These are phyloP conservation scores for Proterorhinus semilunaris DNA, from an alignment of 2,113 vertebrate species.

Conservation along the genomic window DNA sequence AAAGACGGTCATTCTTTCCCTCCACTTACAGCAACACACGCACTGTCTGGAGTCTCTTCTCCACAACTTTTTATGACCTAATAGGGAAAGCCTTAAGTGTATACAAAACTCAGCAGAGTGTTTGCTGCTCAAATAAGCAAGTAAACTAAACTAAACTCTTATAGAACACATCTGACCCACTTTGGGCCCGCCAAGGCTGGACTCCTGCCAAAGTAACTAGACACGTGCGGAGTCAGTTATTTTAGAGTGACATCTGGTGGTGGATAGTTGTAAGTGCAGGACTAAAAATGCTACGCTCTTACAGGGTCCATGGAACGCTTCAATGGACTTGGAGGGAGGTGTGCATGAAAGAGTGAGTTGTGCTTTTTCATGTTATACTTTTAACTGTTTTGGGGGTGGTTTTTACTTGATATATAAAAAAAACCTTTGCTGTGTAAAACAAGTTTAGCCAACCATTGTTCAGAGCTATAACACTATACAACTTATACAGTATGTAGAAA, in stretches of 20 bases:
- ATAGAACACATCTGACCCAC: conserved; percentile 69
- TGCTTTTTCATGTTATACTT: neutral
- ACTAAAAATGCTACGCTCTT: neutral
- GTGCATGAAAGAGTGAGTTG: conserved; percentile 75
- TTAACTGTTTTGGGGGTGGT: neutral
- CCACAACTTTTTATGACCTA: conserved; percentile 59
- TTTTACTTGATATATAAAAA: no score
- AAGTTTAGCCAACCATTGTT: no score
- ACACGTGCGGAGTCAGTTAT: conserved; percentile 3
- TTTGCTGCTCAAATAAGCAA: no score
- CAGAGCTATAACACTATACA: no score
- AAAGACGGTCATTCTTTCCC: conserved; percentile 44
- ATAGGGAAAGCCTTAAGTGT: conserved; percentile 66
- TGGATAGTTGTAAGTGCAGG: conserved; percentile 20
- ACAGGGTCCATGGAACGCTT: conserved; percentile 69
- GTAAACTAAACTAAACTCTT: no score
- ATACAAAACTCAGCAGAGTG: no score
- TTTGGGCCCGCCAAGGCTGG: conserved; percentile 54
- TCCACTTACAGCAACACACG: conserved; percentile 20
- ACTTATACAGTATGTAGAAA: no score
- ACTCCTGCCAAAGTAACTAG: conserved; percentile 33
- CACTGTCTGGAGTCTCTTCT: conserved; percentile 47
- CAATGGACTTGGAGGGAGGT: conserved; percentile 70
- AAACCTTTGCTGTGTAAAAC: no score
- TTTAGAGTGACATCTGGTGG: conserved; percentile 65